Percentiles rank a stretch among this genome's conserved stretches.
phyloP scores from a whole-genome alignment of 1,140 invertebrate species.

The Bombus waltoni region DNA sequence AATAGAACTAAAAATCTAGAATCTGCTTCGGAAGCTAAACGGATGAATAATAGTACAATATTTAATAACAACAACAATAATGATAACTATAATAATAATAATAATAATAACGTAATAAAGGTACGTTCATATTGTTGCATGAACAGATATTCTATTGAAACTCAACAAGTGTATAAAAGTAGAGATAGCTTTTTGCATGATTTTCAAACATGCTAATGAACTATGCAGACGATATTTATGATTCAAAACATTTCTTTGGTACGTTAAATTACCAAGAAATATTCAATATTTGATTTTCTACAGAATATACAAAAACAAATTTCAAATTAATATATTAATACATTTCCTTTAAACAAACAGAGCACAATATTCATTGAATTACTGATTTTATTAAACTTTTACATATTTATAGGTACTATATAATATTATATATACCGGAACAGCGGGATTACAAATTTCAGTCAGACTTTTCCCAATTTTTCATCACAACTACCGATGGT shows the following conservation, averaged over 20 bases:
- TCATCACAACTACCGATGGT: neutral
- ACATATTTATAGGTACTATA: neutral
- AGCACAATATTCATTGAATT: neutral
- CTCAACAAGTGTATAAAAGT: constrained; percentile 53
- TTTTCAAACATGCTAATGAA: constrained; percentile 51
- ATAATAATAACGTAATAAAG: constrained; percentile 53
- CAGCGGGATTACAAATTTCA: neutral
- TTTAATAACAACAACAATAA: constrained; percentile 36
- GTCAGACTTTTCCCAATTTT: neutral
- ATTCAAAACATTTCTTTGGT: constrained; percentile 17
- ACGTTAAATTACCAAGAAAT: neutral
- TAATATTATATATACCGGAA: too few relatives aligned
- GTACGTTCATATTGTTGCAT: constrained; percentile 65
- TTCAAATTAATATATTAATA: neutral
- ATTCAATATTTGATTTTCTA: constrained; percentile 17
- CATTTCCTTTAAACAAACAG: constrained; percentile 5
- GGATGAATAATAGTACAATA: constrained; percentile 42
- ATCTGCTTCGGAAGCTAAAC: constrained; percentile 55
- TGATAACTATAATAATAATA: constrained; percentile 30
- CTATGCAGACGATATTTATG: constrained; percentile 21
- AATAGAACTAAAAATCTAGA: constrained; percentile 66
- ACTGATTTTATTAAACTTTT: neutral
- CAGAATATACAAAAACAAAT: constrained; percentile 1
- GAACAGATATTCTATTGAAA: constrained; percentile 49
- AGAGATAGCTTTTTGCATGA: constrained; percentile 66